A percentile compares a stretch with the other conserved stretches of the same genome.
Conservation (phyloP, 2,113 vertebrate genomes). For the Heterotilapia buettikoferi region DNA sequence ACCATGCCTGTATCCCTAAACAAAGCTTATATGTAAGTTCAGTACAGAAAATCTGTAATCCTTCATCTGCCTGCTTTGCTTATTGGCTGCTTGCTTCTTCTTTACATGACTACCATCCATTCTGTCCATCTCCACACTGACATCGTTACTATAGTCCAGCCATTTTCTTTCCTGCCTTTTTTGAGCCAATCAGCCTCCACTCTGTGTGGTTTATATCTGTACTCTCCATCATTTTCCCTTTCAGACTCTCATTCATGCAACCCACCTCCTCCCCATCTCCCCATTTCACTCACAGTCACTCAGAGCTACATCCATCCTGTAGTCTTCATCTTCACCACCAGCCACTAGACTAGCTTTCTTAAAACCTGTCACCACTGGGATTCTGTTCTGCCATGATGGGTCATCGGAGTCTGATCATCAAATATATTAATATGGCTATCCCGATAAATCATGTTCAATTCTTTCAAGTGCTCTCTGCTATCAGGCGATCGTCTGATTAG, state of each 20-base stretch:
- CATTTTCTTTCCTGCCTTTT: neutral
- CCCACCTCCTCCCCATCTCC: neutral
- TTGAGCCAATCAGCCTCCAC: neutral
- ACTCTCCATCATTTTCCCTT: neutral
- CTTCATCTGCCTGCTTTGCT: neutral
- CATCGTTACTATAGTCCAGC: neutral
- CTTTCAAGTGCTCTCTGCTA: neutral
- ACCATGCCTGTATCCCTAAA: neutral
- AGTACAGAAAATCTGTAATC: neutral
- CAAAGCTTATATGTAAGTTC: neutral
- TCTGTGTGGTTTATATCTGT: neutral
- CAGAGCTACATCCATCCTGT: neutral
- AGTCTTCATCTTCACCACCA: neutral
- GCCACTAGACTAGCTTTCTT: neutral
- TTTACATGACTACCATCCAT: neutral
- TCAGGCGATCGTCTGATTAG: neutral
- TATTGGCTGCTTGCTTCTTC: neutral
- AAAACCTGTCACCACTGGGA: neutral
- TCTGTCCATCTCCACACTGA: neutral
- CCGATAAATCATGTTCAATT: neutral
- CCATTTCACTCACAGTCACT: neutral
- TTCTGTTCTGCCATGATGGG: neutral
- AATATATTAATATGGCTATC: neutral
- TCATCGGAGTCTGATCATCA: neutral
- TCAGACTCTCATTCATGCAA: neutral